Evolutionary conservation across 2,113 vertebrate species (phyloP).

Genomic region (Amphilophus citrinellus): DNA sequence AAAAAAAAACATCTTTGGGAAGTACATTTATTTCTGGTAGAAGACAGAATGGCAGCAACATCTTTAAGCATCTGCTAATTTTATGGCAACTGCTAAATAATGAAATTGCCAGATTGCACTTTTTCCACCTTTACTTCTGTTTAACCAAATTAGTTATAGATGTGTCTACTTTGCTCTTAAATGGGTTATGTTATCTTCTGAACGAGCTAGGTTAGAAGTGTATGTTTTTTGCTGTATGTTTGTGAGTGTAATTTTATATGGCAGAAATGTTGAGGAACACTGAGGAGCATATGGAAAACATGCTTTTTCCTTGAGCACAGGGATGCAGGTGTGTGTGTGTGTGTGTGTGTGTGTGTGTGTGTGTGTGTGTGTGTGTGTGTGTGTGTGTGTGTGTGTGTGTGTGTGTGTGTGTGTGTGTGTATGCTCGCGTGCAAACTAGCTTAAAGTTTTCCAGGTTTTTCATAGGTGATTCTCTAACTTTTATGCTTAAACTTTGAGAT

Average conservation of each 20-base stretch:
- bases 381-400: too few species aligned
- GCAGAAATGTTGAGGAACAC: neutral
- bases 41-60: neutral
- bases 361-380: too few species aligned
- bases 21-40: too few species aligned
- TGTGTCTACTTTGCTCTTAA: neutral
- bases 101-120: neutral
- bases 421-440: too few species aligned
- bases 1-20: neutral
- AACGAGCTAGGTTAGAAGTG: neutral
- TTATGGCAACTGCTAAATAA: neutral
- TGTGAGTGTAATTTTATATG: neutral
- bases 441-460: neutral
- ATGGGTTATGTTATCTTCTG: neutral
- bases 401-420: too few species aligned
- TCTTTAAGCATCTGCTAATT: neutral
- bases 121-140: neutral
- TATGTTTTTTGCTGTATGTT: neutral
- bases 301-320: neutral
- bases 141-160: neutral
- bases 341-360: too few species aligned
- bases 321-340: neutral
- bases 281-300: neutral
- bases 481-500: neutral
- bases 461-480: accelerated